Percentiles rank a stretch among this genome's conserved stretches.
phyloP scores from a whole-genome alignment of 2,113 vertebrate species.

The Rhinogobius similis region DNA sequence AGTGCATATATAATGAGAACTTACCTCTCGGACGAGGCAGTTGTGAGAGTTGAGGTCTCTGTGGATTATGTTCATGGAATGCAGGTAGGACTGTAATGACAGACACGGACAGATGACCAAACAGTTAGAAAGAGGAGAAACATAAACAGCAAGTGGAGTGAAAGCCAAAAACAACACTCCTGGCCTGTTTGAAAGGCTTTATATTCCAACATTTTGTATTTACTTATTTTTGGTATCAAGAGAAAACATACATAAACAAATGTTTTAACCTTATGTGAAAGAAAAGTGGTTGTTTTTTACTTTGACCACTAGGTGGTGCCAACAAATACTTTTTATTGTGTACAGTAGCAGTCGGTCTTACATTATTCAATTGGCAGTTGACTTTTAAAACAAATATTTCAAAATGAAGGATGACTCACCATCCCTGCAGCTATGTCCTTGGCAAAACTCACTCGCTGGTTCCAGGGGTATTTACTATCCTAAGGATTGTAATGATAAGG shows the following conservation, averaged over 20 bases:
- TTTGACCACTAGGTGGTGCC: slow-evolving; percentile 56
- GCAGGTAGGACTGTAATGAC: slow-evolving; percentile 84
- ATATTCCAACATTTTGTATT: no score
- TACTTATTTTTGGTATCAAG: no score
- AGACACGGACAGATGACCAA: slow-evolving; percentile 11
- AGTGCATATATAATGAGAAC: slow-evolving; percentile 26
- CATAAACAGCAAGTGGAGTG: no score
- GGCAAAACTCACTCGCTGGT: slow-evolving; percentile 92
- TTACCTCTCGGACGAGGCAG: slow-evolving; percentile 94
- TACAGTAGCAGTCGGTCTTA: no score
- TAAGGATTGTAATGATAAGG: slow-evolving; percentile 48
- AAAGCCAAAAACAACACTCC: no score
- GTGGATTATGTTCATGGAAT: slow-evolving; percentile 99
- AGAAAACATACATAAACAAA: no score
- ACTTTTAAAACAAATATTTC: not conserved
- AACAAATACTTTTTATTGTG: not conserved
- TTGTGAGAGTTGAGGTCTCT: slow-evolving; percentile 98
- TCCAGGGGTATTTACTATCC: slow-evolving; percentile 94
- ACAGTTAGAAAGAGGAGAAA: not conserved
- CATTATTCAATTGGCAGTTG: not conserved
- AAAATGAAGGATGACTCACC: slow-evolving; percentile 74
- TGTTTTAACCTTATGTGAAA: no score
- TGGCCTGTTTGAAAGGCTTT: no score
- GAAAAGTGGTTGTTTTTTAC: slow-evolving; percentile 9
- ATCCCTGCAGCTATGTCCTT: slow-evolving; percentile 95